These are phyloP conservation scores for Drosophila atroscutellata DNA, from an alignment of 2,888 invertebrate species.

Conservation along the genomic window DNA sequence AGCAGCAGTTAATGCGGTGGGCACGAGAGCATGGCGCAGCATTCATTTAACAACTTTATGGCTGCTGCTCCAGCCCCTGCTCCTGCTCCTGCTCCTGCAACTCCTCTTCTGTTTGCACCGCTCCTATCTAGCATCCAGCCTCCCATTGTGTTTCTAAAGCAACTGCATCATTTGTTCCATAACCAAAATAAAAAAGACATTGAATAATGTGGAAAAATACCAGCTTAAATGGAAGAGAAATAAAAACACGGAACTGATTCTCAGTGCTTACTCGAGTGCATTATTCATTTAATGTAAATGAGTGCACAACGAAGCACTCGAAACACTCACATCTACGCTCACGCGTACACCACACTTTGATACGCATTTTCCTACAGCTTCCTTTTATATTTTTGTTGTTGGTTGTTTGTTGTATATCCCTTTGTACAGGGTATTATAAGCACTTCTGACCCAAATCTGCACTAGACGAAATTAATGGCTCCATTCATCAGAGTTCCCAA, in stretches of 20 bases:
- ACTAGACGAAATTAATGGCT: background rate
- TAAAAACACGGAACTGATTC: conserved; percentile 36
- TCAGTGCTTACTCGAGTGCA: conserved; percentile 64
- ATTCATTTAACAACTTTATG: conserved; percentile 57
- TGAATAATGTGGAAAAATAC: conserved; percentile 1
- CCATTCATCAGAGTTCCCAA: background rate
- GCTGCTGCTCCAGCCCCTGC: conserved; percentile 1
- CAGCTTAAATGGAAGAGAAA: conserved; percentile 17
- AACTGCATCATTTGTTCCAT: conserved; percentile 7
- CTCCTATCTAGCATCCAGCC: background rate
- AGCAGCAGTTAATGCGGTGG: conserved; percentile 43
- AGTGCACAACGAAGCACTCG: conserved; percentile 43
- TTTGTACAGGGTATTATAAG: conserved; percentile 7
- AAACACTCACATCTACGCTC: conserved; percentile 4
- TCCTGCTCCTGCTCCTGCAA: conserved; percentile 2
- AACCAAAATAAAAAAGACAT: conserved; percentile 10
- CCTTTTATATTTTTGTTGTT: background rate
- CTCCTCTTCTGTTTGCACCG: background rate
- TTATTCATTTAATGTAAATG: conserved; percentile 77
- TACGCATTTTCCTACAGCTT: conserved; percentile 35
- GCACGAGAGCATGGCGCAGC: conserved; percentile 45
- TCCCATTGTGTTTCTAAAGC: background rate
- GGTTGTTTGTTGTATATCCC: background rate
- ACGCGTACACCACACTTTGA: conserved; percentile 24
- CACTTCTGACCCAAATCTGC: background rate